Base-by-base conservation (phyloP, 2,888 invertebrate species). In the Bedellia somnulentella region DNA sequence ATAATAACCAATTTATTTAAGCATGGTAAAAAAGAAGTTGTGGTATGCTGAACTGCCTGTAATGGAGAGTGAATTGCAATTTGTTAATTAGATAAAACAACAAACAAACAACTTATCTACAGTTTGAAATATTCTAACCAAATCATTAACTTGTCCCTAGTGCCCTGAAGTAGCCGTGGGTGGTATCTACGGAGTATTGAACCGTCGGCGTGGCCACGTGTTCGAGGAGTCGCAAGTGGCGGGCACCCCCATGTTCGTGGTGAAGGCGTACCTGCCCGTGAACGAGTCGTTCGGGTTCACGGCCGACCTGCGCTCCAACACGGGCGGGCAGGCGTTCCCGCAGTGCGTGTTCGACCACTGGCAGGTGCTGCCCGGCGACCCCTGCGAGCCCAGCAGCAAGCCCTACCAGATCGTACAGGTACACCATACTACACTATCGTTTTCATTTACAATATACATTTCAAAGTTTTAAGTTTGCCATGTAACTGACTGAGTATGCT, bases 331-430 rank as follows among this genome's bases (percentile, higher is more conserved):
- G 77, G 99, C 99, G 47, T 98, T 99, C 91, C 99, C 99, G 57
- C 99, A 99, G 80, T 98, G 97, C 76, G 98, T 99, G 60, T 99
- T 99, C 75, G 98, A 99, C 73, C 99, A 99, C 73, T 99, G 99
- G 99, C 94, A 98, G 77, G 78, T 96, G 37, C 81, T 99, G 60
- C 93, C 94, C 38, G 98, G 98, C 45, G 95, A 99, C 70, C 96
- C 97, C 42, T 73, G 85, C 60, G 97, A 98, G 45, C 30, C 73
- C 12, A 73, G 80, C 47, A 78, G 80, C 70, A 88, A 87, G 73
- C 89, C 92, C 43, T 88, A 78, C 80, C 60, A 43, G 47, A 87
- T 93, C 51, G 90, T 93, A 34, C 87, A 88, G 81, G 87, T 87
- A 57, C 40, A 45, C 37, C 18, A 29, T 6, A 24, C 9, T 24